Evolutionary conservation across 2,113 vertebrate genomes (phyloP).

Genomic region (Balaenoptera acutorostrata): DNA sequence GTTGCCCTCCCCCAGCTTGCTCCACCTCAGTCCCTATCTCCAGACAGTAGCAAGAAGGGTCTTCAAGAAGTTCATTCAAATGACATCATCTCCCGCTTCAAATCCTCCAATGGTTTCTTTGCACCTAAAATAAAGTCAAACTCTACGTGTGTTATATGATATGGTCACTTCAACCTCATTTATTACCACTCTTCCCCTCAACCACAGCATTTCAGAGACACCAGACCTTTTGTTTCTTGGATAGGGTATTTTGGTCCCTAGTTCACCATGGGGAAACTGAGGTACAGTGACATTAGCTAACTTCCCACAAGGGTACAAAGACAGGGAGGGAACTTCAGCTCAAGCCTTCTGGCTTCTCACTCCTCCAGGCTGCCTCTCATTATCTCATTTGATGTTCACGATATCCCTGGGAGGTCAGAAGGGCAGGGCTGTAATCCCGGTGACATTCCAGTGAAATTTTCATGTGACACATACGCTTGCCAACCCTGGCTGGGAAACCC

Average conservation of each 20-base stretch:
- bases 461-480: background rate
- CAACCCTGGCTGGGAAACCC: background rate
- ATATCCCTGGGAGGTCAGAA: background rate
- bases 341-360: background rate
- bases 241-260: background rate
- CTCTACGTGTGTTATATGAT: background rate
- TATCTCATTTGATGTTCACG: background rate
- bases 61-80: background rate
- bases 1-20: background rate
- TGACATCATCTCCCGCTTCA: background rate
- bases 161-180: background rate
- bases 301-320: background rate
- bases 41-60: background rate
- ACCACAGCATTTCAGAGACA: background rate
- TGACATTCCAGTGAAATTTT: background rate
- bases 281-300: background rate
- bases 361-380: background rate
- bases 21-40: background rate
- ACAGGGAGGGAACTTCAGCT: background rate
- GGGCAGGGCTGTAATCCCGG: background rate
- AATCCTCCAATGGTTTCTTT: background rate
- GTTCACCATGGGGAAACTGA: background rate
- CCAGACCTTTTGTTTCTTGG: background rate
- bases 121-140: background rate
- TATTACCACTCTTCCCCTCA: background rate